Evolutionary conservation across 1,140 invertebrate genomes (phyloP).

Genomic region (Cydia fagiglandana): DNA sequence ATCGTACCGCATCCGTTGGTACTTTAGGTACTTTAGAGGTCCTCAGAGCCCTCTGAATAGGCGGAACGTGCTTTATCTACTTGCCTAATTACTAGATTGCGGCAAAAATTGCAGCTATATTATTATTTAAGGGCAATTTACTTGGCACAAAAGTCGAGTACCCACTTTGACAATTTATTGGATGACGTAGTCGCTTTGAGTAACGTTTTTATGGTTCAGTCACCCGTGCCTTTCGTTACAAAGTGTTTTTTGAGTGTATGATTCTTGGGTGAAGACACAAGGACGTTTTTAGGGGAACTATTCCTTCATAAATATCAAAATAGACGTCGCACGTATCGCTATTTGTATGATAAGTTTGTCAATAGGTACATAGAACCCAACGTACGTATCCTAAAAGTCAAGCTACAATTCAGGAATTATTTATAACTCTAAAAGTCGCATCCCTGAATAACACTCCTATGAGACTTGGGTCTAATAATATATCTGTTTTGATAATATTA

Average conservation of each 20-base stretch:
- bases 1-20: slow-evolving; percentile 11
- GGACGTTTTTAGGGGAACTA: too few species aligned
- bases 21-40: slow-evolving; percentile 24
- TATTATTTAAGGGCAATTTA: slow-evolving; percentile 15
- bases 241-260: neutral
- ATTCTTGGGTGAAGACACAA: too few species aligned
- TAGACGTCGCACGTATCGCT: too few species aligned
- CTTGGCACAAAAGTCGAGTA: neutral
- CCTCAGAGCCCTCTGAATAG: slow-evolving; percentile 41
- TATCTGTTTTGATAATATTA: neutral
- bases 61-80: slow-evolving; percentile 46
- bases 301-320: too few species aligned
- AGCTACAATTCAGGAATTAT: too few species aligned
- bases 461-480: too few species aligned
- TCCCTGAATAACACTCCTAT: too few species aligned
- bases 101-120: slow-evolving; percentile 38
- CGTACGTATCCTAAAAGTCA: too few species aligned
- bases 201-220: slow-evolving; percentile 31
- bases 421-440: too few species aligned
- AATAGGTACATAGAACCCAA: too few species aligned
- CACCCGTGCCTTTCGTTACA: neutral
- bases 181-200: slow-evolving; percentile 38
- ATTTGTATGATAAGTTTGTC: too few species aligned
- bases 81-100: slow-evolving; percentile 41
- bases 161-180: slow-evolving; percentile 28